phyloP scores from a whole-genome alignment of 2,113 vertebrate species.

The Micronycteris hirsuta region DNA sequence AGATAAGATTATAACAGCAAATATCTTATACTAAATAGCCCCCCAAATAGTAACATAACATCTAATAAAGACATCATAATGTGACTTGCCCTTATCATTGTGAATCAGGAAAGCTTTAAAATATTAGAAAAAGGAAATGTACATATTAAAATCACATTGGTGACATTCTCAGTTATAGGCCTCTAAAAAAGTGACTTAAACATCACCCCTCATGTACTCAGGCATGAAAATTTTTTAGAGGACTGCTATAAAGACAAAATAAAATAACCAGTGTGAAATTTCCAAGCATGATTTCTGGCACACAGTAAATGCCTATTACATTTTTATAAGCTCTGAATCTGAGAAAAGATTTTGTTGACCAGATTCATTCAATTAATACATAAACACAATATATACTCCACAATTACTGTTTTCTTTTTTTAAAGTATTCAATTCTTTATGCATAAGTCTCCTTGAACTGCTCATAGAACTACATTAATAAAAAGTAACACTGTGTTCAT shows the following conservation, averaged over 20 bases:
- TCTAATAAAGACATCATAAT: neutral
- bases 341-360: conserved; percentile 3
- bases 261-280: neutral
- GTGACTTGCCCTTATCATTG: neutral
- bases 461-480: neutral
- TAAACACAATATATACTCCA: neutral
- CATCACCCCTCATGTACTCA: neutral
- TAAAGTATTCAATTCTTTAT: neutral
- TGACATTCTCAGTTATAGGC: neutral
- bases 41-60: neutral
- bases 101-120: neutral
- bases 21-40: neutral
- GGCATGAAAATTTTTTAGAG: neutral
- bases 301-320: neutral
- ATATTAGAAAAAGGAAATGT: neutral
- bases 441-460: neutral
- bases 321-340: neutral
- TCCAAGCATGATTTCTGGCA: neutral
- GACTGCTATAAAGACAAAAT: neutral
- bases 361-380: neutral
- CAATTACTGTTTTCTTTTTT: neutral
- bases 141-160: neutral
- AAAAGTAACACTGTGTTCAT: neutral
- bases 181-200: neutral
- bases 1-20: neutral